Conservation (phyloP, 2,113 vertebrate species). For the Trematocara zebra region DNA sequence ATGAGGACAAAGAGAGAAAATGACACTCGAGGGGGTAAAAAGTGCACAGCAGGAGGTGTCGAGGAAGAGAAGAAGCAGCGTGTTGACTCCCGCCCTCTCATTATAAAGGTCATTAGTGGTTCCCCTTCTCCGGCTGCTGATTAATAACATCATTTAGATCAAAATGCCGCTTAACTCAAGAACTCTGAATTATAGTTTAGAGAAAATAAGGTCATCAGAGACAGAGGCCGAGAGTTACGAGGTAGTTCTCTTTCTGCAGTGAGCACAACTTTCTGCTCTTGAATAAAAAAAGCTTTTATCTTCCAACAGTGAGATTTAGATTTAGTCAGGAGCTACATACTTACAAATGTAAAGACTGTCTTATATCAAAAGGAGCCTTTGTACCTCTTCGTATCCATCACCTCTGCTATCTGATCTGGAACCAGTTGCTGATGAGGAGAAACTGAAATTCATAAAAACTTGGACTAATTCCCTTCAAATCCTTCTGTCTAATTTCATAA, state of each 20-base stretch:
- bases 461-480: not conserved
- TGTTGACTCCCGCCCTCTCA: constrained; percentile 20
- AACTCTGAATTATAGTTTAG: not conserved
- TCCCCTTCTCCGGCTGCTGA: constrained; percentile 24
- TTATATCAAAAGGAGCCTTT: not conserved
- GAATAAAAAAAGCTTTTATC: not conserved
- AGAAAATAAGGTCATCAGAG: constrained; percentile 23
- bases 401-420: not conserved
- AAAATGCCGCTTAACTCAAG: constrained; percentile 20
- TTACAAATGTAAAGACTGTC: not conserved
- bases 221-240: not conserved
- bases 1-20: not conserved
- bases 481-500: not conserved
- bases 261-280: not conserved
- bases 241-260: not conserved
- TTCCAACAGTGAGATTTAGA: not conserved
- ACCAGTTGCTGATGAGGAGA: not conserved
- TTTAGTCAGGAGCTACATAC: not conserved
- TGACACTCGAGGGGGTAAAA: not conserved
- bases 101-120: constrained; percentile 41
- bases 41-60: not conserved
- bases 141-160: constrained; percentile 35
- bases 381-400: not conserved
- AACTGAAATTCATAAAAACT: not conserved
- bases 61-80: not conserved